Percentiles rank a stretch among this genome's conserved stretches.
Conservation (phyloP, 2,113 vertebrate species). For the Pluvialis apricaria region DNA sequence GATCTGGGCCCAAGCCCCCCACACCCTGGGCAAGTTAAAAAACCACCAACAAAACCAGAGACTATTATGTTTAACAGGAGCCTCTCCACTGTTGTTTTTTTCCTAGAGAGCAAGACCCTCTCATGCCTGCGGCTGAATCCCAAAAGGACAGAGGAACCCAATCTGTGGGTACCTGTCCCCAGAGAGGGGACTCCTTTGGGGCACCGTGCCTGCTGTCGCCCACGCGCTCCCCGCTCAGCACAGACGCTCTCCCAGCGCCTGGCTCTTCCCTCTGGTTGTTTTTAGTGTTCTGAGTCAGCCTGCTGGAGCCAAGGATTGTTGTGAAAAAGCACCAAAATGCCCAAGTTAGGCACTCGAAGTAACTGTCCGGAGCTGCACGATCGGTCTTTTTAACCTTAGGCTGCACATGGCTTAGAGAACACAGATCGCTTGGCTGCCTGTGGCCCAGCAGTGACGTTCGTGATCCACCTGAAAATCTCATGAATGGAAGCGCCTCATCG, state of each 20-base stretch:
- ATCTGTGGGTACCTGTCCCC: not conserved
- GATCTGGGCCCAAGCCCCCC: not conserved
- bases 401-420: not conserved
- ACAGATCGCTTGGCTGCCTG: not conserved
- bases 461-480: not conserved
- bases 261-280: not conserved
- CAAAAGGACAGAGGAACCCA: not conserved
- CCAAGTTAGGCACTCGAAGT: not conserved
- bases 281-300: not conserved
- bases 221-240: not conserved
- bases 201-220: not conserved
- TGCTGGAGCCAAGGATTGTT: not conserved
- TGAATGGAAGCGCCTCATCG: not conserved
- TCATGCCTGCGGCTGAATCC: not conserved
- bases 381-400: not conserved
- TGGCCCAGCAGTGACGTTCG: not conserved
- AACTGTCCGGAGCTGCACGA: not conserved
- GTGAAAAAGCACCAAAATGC: not conserved
- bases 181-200: not conserved
- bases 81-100: not conserved
- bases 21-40: not conserved
- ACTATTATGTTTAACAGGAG: not conserved
- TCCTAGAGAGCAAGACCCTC: not conserved
- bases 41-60: not conserved
- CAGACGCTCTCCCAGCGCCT: not conserved